Evolutionary conservation across 2,113 vertebrate species (phyloP), one percentile per base, ranked within the genome.

Genomic region (Microtus oregoni): DNA sequence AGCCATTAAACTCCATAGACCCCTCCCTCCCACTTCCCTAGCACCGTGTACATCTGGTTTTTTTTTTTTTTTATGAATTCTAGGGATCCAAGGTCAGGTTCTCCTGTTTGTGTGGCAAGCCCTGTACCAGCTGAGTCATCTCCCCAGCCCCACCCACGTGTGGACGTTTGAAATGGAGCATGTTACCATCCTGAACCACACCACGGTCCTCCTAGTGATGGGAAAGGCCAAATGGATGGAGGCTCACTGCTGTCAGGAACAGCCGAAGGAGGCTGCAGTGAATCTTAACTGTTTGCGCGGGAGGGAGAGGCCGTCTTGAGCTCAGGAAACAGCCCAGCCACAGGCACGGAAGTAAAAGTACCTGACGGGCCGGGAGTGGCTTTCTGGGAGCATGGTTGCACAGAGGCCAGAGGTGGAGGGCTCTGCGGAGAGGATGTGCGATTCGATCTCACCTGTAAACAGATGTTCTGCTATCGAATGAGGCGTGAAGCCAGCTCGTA

Each of bases 381-480:
- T 58, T 58, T 58, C 58, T 5, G 0, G 63, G 20, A 61, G 12
- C n/a, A 1, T 1, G 12, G 14, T 52, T 32, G 1, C 8, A 9
- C 11, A 10, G 47, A 17, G 28, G 13, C 30, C 11, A 14, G 47
- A 17, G 28, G 19, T 19, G 47, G 68, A 41, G 41, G 35, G 11
- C 19, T 44, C 70, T 44, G n/a, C 4, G 15, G 50, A 38, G 86
- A 92, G 75, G 44, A 20, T 65, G 73, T 47, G n/a, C 10, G 2
- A 67, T 68, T 73, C 26, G 14, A 35, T 35, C 15, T 78, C 32
- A 77, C 78, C 61, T 77, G 73, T 82, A 87, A 94, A 58, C 77
- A 92, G 65, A 63, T 3, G 5, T 4, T 47, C 17, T 38, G 1
- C 47, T 24, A 24, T 1, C 38, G 75, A 83, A 38, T 8, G 22